Conservation (phyloP, 2,797 vertebrate species). For the Etheostoma nigrum region DNA sequence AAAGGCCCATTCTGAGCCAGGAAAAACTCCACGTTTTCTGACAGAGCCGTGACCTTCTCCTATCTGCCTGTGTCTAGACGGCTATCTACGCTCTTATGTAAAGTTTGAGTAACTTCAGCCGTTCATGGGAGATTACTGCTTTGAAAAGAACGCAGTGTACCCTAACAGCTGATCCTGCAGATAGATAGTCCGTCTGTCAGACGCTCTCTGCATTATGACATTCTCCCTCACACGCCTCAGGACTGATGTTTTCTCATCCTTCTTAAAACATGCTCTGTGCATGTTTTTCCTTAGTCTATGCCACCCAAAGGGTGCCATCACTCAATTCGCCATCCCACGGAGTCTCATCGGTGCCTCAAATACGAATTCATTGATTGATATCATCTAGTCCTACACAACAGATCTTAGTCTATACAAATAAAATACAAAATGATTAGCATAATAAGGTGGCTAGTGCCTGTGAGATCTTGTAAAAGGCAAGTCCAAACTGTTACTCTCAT, state of each 20-base stretch:
- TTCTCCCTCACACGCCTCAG: not conserved
- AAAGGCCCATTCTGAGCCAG: no score
- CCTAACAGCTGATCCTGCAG: constrained; percentile 11
- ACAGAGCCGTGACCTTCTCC: not conserved
- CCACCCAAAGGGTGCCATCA: no score
- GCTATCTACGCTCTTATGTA: constrained; percentile 13
- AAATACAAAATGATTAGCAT: not conserved
- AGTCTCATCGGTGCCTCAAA: no score
- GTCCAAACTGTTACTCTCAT: not conserved
- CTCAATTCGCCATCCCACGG: no score
- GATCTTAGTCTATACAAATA: not conserved
- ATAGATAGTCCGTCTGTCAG: not conserved
- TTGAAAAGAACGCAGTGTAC: not conserved
- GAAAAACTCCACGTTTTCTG: not conserved
- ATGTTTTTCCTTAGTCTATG: not conserved
- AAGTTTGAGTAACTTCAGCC: not conserved
- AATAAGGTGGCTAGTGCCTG: not conserved
- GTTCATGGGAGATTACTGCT: constrained; percentile 6
- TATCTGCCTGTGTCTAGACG: constrained; percentile 18
- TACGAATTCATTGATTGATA: no score
- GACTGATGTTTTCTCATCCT: not conserved
- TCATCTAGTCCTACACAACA: no score
- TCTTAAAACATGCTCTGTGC: not conserved
- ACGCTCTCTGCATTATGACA: no score
- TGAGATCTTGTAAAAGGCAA: not conserved